Base-by-base conservation (phyloP, 2,113 vertebrate species). In the Phrynosoma platyrhinos region DNA sequence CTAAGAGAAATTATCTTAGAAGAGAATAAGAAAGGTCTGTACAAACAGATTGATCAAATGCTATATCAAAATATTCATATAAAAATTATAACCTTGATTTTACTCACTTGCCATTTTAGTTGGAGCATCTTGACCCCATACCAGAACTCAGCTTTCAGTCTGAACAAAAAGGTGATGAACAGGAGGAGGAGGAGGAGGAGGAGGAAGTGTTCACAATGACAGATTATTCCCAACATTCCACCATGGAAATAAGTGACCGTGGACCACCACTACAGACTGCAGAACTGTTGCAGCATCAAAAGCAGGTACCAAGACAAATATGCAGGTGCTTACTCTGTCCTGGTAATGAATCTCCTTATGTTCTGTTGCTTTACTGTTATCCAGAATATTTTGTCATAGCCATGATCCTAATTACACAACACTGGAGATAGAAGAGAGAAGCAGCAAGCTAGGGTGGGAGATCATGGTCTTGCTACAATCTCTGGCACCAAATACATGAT, bases 271-370 rank as follows among this genome's bases (percentile, higher is more conserved):
- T 98, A 78, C 96, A 95, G 78, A 97, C 97, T 58, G 94, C 96
- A 5, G 98, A 99, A 1, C 88, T 97, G 91, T 93, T 96, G 53
- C 98, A 98, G 95, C 96, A 97, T 83, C 98, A 98, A 79, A 98
- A 97, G 95, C 98, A 99, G 98, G 98, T 99, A 96, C 53, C 82
- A 81, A 20, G 18, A 80, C 9, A 0, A 64, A 32, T 20, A 13
- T 66, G 9, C 47, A 1, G 47, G 83, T 91, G 18, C 88, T 0
- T 68, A 1, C 58, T 4, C 27, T 62, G 13, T 36, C 69, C 14
- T 91, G 82, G 53, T 30, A 88, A 80, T 82, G 53, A 62, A 86
- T 42, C 69, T 71, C 0, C 55, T 90, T 86, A 47, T 76, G 5
- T 88, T 68, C 66, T 36, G 3, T 14, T 66, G 3, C 40, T 82